Percentiles rank a stretch among this genome's conserved stretches.
These are phyloP conservation scores for Dasypolia templi DNA, from an alignment of 2,888 invertebrate species.

Conservation along the genomic window DNA sequence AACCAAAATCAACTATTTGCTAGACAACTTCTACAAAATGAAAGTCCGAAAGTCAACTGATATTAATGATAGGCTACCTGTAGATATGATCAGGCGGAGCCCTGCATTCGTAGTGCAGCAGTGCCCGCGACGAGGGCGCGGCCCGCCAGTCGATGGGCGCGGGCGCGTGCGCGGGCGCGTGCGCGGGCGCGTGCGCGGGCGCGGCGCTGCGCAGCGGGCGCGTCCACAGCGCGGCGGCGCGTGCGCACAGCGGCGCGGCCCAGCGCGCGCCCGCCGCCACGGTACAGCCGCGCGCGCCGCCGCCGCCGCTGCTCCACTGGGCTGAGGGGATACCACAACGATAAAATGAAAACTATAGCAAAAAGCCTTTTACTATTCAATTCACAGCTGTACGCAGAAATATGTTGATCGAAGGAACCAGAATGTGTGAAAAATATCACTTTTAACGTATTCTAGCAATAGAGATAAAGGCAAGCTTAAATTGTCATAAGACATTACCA, in stretches of 20 bases:
- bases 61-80: too few species aligned
- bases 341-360: too few species aligned
- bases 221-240: conserved; percentile 93
- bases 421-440: neutral
- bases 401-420: neutral
- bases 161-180: conserved; percentile 70
- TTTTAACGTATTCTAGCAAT: neutral
- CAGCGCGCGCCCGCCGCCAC: conserved; percentile 91
- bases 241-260: conserved; percentile 94
- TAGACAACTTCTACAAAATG: too few species aligned
- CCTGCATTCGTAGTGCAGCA: conserved; percentile 81
- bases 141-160: conserved; percentile 78
- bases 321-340: conserved; percentile 42
- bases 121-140: conserved; percentile 61
- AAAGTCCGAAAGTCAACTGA: too few species aligned
- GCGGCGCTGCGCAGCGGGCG: conserved; percentile 91
- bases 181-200: conserved; percentile 69
- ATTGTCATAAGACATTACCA: too few species aligned
- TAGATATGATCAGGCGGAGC: conserved; percentile 81
- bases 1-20: too few species aligned
- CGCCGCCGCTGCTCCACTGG: conserved; percentile 72
- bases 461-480: too few species aligned
- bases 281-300: conserved; percentile 72
- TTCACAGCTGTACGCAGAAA: neutral
- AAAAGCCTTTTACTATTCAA: neutral